phyloP scores from a whole-genome alignment of 2,888 invertebrate species.

The Cremastinae sp. region DNA sequence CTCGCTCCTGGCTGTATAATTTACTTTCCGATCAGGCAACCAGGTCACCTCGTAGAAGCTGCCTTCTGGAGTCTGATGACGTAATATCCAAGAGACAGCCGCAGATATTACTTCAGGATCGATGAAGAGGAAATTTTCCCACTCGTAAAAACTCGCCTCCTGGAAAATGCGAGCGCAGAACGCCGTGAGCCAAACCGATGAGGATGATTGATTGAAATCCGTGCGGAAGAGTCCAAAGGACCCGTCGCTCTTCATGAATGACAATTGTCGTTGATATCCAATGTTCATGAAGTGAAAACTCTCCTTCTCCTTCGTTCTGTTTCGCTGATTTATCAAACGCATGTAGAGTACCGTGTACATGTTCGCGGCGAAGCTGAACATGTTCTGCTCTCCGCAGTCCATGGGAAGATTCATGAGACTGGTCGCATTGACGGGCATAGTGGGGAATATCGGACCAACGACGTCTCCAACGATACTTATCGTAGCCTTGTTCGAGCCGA shows the following conservation, averaged over 20 bases:
- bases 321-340: conserved; percentile 93
- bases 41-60: conserved; percentile 94
- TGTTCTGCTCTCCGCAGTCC: conserved; percentile 96
- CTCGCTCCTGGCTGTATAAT: conserved; percentile 85
- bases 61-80: conserved; percentile 92
- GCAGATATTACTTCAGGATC: conserved; percentile 93
- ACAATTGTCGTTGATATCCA: conserved; percentile 93
- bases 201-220: conserved; percentile 94
- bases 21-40: conserved; percentile 94
- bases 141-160: conserved; percentile 96
- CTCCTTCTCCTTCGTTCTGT: conserved; percentile 88
- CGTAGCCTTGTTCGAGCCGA: conserved; percentile 92
- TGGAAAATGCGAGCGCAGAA: conserved; percentile 94
- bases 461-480: conserved; percentile 95
- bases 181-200: conserved; percentile 96
- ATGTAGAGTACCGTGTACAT: conserved; percentile 95
- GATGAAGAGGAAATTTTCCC: conserved; percentile 97
- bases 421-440: conserved; percentile 94
- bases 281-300: conserved; percentile 95
- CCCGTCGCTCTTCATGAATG: conserved; percentile 94
- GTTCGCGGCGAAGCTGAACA: conserved; percentile 98
- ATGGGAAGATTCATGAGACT: conserved; percentile 90
- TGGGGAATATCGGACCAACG: conserved; percentile 95
- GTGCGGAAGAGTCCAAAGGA: conserved; percentile 95
- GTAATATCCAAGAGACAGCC: conserved; percentile 92